phyloP scores from a whole-genome alignment of 2,797 vertebrate species.

The Tapirus indicus region DNA sequence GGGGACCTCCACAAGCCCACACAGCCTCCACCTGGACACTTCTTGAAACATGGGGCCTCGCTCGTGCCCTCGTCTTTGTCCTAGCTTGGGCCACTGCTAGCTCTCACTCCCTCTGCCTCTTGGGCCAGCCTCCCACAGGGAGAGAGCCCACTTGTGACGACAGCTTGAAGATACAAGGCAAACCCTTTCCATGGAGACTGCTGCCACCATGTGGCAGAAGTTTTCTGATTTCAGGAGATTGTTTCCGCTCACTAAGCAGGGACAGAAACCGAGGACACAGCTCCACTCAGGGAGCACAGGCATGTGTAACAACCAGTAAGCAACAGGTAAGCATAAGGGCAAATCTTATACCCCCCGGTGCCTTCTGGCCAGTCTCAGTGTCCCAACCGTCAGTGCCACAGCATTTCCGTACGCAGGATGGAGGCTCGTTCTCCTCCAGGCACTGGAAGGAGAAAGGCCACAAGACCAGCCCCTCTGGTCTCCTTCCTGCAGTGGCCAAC shows the following conservation, averaged over 20 bases:
- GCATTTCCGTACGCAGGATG: neutral
- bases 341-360: neutral
- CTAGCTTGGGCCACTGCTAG: neutral
- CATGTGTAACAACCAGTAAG: neutral
- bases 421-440: neutral
- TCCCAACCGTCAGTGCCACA: neutral
- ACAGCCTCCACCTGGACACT: neutral
- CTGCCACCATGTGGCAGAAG: slow-evolving; percentile 73
- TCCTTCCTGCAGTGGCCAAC: neutral
- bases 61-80: neutral
- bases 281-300: neutral
- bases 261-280: neutral
- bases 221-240: neutral
- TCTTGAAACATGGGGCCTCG: neutral
- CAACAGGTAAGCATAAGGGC: neutral
- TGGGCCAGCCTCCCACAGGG: neutral
- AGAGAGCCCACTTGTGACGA: neutral
- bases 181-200: neutral
- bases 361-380: neutral
- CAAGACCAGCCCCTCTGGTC: neutral
- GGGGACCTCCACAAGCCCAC: neutral
- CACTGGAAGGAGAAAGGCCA: neutral
- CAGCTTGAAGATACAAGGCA: rapidly evolving
- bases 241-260: neutral
- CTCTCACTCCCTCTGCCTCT: neutral